Conservation (phyloP, 2,113 vertebrate species). For the Bubo bubo region DNA sequence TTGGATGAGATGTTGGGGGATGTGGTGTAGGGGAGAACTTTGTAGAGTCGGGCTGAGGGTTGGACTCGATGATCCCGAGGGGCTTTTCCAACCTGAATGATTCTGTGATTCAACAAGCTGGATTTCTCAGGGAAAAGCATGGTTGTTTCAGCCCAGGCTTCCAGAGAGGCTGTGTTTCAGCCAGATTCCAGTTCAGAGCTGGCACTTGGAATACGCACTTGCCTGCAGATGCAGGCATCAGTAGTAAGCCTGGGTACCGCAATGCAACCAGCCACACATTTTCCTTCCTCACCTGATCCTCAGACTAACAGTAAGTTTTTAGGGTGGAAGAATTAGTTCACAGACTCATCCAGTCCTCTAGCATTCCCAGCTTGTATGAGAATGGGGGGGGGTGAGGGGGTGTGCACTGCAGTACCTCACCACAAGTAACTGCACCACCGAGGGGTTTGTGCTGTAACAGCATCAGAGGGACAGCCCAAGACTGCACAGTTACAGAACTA, state of each 20-base stretch:
- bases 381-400: background rate
- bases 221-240: background rate
- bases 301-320: background rate
- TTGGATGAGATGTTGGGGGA: too few species aligned
- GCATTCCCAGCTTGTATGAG: background rate
- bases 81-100: too few species aligned
- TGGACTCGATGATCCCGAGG: too few species aligned
- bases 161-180: background rate
- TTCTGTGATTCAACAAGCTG: background rate
- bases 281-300: background rate
- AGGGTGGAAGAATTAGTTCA: background rate
- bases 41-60: too few species aligned
- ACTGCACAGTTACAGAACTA: background rate
- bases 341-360: background rate
- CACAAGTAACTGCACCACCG: background rate
- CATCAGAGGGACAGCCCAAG: background rate
- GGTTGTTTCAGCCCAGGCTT: background rate
- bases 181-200: background rate
- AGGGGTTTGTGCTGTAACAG: background rate
- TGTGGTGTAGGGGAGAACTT: too few species aligned
- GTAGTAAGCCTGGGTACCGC: background rate
- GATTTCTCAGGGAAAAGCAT: background rate
- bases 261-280: background rate
- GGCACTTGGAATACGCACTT: background rate
- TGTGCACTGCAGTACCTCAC: background rate